These are phyloP conservation scores for Phrynocephalus versicolor DNA, from an alignment of 2,113 vertebrate species.

Conservation along the genomic window DNA sequence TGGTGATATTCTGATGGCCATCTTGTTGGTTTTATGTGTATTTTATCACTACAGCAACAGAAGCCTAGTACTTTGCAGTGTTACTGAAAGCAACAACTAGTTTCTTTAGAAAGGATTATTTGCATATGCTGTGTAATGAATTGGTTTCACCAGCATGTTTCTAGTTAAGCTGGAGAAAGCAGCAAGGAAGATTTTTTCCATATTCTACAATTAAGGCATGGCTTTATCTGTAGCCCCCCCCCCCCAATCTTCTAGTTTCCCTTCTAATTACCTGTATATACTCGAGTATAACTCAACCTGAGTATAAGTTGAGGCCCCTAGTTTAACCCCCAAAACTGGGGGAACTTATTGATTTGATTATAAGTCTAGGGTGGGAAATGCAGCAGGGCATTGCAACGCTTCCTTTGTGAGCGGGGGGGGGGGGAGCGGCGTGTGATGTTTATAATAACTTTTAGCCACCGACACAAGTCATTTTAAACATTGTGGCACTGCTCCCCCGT, in stretches of 20 bases:
- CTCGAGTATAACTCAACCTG: too few relatives aligned
- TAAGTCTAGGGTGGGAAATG: too few relatives aligned
- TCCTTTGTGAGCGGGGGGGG: too few relatives aligned
- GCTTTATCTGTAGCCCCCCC: background rate
- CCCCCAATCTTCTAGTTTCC: background rate
- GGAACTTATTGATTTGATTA: too few relatives aligned
- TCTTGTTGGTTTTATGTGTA: background rate
- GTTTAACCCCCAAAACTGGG: too few relatives aligned
- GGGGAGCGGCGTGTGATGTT: too few relatives aligned
- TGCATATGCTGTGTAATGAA: background rate
- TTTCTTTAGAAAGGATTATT: slow-evolving; percentile 18
- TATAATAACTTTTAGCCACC: too few relatives aligned
- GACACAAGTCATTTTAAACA: too few relatives aligned
- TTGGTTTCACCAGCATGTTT: background rate
- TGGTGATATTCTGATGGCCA: slow-evolving; percentile 2
- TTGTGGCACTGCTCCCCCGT: too few relatives aligned
- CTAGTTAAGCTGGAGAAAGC: background rate
- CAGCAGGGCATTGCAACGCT: too few relatives aligned
- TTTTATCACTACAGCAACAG: background rate
- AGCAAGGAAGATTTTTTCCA: background rate
- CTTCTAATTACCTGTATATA: too few relatives aligned
- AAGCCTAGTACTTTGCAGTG: background rate
- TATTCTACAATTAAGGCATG: background rate
- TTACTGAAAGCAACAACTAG: background rate
- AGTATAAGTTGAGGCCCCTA: too few relatives aligned